Evolutionary conservation across 2,113 vertebrate species (phyloP).

Genomic region (Centropristis striata): DNA sequence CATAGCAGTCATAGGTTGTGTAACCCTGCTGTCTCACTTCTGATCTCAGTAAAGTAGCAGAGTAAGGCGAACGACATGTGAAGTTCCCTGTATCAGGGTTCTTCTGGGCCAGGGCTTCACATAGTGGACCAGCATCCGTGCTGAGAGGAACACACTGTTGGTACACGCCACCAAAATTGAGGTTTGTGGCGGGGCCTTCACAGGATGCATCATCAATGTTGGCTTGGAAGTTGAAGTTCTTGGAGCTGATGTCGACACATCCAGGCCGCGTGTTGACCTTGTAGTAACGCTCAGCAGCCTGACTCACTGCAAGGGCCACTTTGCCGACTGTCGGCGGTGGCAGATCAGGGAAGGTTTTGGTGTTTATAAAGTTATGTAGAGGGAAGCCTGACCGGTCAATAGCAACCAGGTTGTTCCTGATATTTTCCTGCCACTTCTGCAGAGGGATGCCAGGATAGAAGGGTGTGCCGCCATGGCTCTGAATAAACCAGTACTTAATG

Average conservation of each 20-base stretch:
- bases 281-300: slow-evolving; percentile 89
- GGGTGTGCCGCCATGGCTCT: slow-evolving; percentile 87
- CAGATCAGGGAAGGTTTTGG: slow-evolving; percentile 85
- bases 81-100: slow-evolving; percentile 88
- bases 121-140: slow-evolving; percentile 67
- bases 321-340: slow-evolving; percentile 86
- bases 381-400: slow-evolving; percentile 91
- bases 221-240: slow-evolving; percentile 94
- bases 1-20: slow-evolving; percentile 84
- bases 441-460: slow-evolving; percentile 95
- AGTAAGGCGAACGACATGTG: slow-evolving; percentile 85
- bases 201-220: slow-evolving; percentile 91
- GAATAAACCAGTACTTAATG: slow-evolving; percentile 87
- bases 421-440: slow-evolving; percentile 91
- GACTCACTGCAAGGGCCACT: slow-evolving; percentile 79
- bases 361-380: slow-evolving; percentile 87
- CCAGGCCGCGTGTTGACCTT: slow-evolving; percentile 89
- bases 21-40: slow-evolving; percentile 88
- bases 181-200: slow-evolving; percentile 84
- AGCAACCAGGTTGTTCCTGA: slow-evolving; percentile 90
- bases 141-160: slow-evolving; percentile 84
- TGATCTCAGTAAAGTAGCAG: slow-evolving; percentile 76
- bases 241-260: slow-evolving; percentile 84
- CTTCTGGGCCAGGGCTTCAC: slow-evolving; percentile 85
- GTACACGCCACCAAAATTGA: slow-evolving; percentile 92